phyloP scores from a whole-genome alignment of 2,113 vertebrate species.

The Oceanodroma tethys region DNA sequence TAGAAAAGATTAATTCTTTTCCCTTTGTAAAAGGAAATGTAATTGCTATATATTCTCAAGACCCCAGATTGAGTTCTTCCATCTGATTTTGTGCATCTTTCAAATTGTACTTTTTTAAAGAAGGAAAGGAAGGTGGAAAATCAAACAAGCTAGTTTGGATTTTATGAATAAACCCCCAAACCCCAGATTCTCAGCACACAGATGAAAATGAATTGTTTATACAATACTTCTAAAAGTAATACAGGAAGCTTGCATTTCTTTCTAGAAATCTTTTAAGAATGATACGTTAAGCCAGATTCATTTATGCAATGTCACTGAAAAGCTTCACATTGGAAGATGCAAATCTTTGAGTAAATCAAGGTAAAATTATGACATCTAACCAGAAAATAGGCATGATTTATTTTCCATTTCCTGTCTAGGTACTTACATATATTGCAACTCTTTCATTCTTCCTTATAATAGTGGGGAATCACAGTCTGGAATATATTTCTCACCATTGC shows the following conservation, averaged over 20 bases:
- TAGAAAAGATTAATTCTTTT: not conserved
- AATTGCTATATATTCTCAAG: constrained; percentile 9
- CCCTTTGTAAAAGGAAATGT: not conserved
- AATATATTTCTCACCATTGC: not conserved
- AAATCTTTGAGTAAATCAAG: not conserved
- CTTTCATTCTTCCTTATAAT: not conserved
- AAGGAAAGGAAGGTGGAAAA: not conserved
- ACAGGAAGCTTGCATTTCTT: not conserved
- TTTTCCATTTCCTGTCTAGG: not conserved
- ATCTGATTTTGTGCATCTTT: not conserved
- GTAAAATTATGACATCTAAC: not conserved
- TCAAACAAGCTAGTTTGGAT: not conserved
- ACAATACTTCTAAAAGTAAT: not conserved
- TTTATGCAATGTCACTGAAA: not conserved
- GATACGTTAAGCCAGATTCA: not conserved
- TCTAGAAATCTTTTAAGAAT: not conserved
- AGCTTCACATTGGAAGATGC: not conserved
- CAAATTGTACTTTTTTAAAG: not conserved
- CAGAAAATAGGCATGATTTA: not conserved
- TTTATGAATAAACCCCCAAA: not conserved
- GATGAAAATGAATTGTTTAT: not conserved
- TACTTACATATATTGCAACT: not conserved
- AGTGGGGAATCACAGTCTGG: not conserved
- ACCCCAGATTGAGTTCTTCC: not conserved
- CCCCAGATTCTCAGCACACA: not conserved